Percentiles rank a stretch among this genome's conserved stretches.
Evolutionary conservation across 2,113 vertebrate species (phyloP).

Genomic region (Sapayoa aenigma): DNA sequence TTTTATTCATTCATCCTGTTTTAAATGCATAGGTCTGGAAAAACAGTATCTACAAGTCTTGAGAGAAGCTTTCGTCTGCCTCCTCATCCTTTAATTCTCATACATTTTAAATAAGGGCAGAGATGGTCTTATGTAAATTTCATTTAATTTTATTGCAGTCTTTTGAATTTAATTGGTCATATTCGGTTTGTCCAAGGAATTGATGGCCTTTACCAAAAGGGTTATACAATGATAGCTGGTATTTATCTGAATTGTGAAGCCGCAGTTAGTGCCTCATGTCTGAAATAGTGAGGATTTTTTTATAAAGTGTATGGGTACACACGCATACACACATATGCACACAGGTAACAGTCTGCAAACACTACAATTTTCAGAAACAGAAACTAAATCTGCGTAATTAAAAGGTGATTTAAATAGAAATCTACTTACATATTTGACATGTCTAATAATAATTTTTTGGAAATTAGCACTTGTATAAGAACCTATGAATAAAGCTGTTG

Average conservation of each 20-base stretch:
- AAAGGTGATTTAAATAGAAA: not conserved
- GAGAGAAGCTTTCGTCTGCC: not conserved
- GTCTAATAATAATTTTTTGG: not conserved
- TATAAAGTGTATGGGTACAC: not conserved
- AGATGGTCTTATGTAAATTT: not conserved
- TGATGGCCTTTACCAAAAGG: not conserved
- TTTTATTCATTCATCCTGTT: not conserved
- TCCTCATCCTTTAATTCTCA: not conserved
- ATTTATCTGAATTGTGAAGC: not conserved
- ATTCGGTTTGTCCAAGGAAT: not conserved
- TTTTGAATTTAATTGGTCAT: not conserved
- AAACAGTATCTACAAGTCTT: not conserved
- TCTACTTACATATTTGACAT: not conserved
- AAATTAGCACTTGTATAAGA: not conserved
- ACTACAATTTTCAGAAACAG: not conserved
- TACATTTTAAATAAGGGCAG: not conserved
- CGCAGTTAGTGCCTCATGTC: not conserved
- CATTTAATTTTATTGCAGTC: not conserved
- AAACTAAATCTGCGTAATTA: not conserved
- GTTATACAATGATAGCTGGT: not conserved
- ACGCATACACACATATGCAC: rapidly evolving
- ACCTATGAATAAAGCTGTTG: not conserved
- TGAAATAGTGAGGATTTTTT: not conserved
- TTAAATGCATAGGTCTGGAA: slow-evolving; percentile 6
- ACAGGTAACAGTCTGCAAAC: not conserved